Evolutionary conservation across 2,888 invertebrate species (phyloP).

Genomic region (Pardosa pseudoannulata): DNA sequence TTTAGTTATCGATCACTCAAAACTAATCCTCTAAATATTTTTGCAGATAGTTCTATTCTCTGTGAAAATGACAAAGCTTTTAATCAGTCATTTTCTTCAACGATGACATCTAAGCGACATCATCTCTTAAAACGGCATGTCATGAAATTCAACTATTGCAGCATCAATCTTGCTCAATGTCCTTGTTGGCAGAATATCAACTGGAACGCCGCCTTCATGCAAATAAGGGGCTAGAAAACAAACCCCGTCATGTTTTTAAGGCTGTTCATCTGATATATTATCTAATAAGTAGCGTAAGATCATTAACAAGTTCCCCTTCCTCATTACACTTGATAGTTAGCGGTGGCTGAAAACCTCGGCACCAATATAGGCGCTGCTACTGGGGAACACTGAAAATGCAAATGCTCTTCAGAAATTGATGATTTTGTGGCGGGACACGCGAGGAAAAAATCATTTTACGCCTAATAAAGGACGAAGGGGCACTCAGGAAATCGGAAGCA

Average conservation of each 20-base stretch:
- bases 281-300: background rate
- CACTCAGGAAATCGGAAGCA: too few relatives aligned
- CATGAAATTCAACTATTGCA: background rate
- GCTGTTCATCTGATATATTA: background rate
- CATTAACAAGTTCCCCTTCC: background rate
- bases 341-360: background rate
- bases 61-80: background rate
- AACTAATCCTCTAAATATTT: too few relatives aligned
- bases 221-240: background rate
- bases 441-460: too few relatives aligned
- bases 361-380: background rate
- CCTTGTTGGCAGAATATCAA: background rate
- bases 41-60: background rate
- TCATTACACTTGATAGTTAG: background rate
- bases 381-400: too few relatives aligned
- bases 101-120: background rate
- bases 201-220: constrained; percentile 10
- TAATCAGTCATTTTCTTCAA: background rate
- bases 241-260: background rate
- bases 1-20: too few relatives aligned
- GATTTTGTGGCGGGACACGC: background rate
- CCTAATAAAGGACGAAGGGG: too few relatives aligned
- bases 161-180: background rate
- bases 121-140: background rate
- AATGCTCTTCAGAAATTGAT: too few relatives aligned